phyloP scores from a whole-genome alignment of 2,797 vertebrate species.

The Premnoplex brunnescens region DNA sequence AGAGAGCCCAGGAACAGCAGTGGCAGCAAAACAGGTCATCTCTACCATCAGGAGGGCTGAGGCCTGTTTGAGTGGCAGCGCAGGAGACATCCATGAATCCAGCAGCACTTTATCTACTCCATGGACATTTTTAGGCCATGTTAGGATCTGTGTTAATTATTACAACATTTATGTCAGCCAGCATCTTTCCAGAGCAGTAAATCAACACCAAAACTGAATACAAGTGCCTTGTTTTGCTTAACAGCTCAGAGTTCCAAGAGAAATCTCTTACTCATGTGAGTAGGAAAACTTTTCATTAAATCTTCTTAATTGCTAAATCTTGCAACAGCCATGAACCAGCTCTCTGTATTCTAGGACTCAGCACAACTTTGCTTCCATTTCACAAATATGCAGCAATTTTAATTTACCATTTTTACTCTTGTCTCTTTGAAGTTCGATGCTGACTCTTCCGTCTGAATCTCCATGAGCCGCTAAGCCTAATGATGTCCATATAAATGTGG shows the following conservation, averaged over 20 bases:
- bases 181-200: background rate
- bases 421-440: background rate
- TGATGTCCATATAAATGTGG: background rate
- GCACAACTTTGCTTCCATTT: background rate
- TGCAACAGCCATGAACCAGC: background rate
- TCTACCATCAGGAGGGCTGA: background rate
- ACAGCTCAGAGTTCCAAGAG: background rate
- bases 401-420: background rate
- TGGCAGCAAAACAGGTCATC: background rate
- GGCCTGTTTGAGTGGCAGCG: background rate
- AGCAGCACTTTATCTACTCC: background rate
- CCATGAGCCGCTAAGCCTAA: background rate
- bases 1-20: background rate
- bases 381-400: background rate
- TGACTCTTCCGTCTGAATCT: background rate
- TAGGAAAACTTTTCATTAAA: background rate
- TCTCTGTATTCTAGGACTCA: background rate
- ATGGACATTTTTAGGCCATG: background rate
- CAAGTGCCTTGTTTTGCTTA: background rate
- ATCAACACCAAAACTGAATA: background rate
- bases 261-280: background rate
- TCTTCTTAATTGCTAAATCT: background rate
- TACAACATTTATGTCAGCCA: background rate
- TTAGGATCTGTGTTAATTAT: background rate
- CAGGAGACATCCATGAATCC: accelerated